A percentile compares a stretch with the other conserved stretches of the same genome.
Evolutionary conservation across 2,797 vertebrate genomes (phyloP).

Genomic region (Falco novaeseelandiae): DNA sequence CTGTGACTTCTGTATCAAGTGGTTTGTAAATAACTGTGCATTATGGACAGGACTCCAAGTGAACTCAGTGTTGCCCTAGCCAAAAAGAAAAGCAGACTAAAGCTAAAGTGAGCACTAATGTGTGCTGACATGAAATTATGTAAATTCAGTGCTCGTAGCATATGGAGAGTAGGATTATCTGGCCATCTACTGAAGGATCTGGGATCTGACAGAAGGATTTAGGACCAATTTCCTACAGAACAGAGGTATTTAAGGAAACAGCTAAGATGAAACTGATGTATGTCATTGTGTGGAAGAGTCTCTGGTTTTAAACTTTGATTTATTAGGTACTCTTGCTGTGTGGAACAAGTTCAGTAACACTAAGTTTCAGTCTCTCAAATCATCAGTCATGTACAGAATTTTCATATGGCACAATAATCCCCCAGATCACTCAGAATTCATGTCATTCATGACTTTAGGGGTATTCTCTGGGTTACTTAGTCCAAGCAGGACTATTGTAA

Average conservation of each 20-base stretch:
- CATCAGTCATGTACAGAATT: neutral
- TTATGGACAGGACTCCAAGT: neutral
- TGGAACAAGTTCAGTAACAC: neutral
- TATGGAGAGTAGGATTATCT: neutral
- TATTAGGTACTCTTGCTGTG: neutral
- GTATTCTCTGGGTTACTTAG: neutral
- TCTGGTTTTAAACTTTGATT: neutral
- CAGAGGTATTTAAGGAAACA: neutral
- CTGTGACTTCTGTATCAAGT: conserved; percentile 9
- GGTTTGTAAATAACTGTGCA: neutral
- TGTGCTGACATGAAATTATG: neutral
- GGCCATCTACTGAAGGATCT: neutral
- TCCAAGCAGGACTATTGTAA: neutral
- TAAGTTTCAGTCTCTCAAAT: neutral
- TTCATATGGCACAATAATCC: neutral
- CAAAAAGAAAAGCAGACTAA: neutral
- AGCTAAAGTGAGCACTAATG: neutral
- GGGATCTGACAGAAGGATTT: neutral
- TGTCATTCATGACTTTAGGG: neutral
- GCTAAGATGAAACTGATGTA: neutral
- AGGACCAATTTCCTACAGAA: neutral
- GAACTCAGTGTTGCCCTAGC: neutral
- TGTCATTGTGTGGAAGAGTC: neutral
- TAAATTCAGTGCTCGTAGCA: neutral
- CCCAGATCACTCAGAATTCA: neutral